These are phyloP conservation scores for Orientallactaga bullata DNA, from an alignment of 2,113 vertebrate genomes.

Conservation along the genomic window DNA sequence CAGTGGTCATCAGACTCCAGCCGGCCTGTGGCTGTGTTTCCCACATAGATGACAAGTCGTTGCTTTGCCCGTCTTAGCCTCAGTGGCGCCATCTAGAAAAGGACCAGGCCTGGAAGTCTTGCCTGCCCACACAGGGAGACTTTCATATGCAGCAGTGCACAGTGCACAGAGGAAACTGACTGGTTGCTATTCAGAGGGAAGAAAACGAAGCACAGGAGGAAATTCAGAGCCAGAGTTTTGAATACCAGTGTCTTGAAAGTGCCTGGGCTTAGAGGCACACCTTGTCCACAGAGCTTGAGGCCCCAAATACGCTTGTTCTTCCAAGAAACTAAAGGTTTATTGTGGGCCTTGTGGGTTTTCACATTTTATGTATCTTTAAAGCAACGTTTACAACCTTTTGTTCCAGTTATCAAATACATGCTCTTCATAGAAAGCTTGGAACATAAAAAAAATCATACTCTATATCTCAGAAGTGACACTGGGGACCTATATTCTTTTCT, in stretches of 20 bases:
- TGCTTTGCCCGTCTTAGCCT: background rate
- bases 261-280: no score
- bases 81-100: background rate
- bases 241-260: background rate
- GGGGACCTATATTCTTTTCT: background rate
- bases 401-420: background rate
- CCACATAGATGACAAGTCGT: accelerated
- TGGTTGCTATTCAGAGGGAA: background rate
- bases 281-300: background rate
- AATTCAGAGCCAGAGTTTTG: background rate
- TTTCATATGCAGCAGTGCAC: background rate
- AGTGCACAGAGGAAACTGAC: background rate
- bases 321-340: accelerated
- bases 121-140: background rate
- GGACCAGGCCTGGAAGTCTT: background rate
- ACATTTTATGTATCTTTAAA: constrained; percentile 20
- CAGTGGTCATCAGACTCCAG: no score
- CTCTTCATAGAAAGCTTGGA: background rate
- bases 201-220: background rate
- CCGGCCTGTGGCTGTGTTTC: background rate
- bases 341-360: background rate
- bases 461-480: background rate
- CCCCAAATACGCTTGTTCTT: background rate
- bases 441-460: background rate
- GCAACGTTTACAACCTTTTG: background rate